Evolutionary conservation across 2,888 invertebrate species (phyloP).

Genomic region (Ommatoiulus sabulosus): DNA sequence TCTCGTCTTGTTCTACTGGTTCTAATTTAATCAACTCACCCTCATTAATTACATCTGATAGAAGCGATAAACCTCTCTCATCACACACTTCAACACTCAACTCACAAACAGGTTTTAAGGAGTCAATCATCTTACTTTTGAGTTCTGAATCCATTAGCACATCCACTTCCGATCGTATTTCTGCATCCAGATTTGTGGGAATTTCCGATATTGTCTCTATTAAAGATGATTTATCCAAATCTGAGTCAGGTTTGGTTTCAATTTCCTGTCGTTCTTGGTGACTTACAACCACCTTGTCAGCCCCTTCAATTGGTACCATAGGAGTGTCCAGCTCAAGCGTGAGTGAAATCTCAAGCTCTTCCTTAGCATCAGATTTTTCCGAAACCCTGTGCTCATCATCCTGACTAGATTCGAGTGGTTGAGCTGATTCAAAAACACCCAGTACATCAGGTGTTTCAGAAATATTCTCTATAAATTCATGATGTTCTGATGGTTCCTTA

Average conservation of each 20-base stretch:
- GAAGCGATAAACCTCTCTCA: background rate
- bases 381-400: too few species aligned
- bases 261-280: background rate
- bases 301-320: too few species aligned
- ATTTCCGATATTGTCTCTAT: background rate
- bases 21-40: constrained; percentile 15
- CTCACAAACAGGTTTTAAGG: background rate
- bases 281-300: too few species aligned
- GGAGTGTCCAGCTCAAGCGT: too few species aligned
- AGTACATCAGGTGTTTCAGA: background rate
- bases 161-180: background rate
- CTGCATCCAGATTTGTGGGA: background rate
- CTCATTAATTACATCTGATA: constrained; percentile 2
- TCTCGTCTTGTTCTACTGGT: background rate
- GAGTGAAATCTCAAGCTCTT: too few species aligned
- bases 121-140: background rate
- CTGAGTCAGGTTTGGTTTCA: background rate
- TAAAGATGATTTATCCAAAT: background rate
- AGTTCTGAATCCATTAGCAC: background rate
- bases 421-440: too few species aligned
- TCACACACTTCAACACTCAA: constrained; percentile 26
- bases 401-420: background rate
- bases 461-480: background rate
- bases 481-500: background rate
- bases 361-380: too few species aligned